A percentile compares a stretch with the other conserved stretches of the same genome.
Evolutionary conservation across 92 coral and sea anemone species (phyloP).

Genomic region (Parazoanthus swiftii): DNA sequence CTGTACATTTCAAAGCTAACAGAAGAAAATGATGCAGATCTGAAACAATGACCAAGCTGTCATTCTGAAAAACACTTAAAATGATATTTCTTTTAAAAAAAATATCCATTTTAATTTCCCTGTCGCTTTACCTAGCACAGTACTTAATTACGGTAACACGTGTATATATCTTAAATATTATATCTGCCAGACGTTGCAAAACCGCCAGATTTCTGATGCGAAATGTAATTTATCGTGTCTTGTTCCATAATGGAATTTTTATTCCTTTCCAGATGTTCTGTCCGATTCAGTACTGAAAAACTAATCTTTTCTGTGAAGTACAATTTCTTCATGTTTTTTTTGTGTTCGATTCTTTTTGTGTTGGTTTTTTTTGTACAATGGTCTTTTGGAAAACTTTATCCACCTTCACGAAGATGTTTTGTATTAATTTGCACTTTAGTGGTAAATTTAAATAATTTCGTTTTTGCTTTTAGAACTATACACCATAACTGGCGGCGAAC

Average conservation of each 20-base stretch:
- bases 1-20: neutral
- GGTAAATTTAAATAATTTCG: constrained; percentile 12
- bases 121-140: neutral
- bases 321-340: neutral
- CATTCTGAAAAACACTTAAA: neutral
- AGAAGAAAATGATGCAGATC: neutral
- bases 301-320: neutral
- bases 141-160: constrained; percentile 22
- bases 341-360: neutral
- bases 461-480: constrained; percentile 8
- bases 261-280: neutral
- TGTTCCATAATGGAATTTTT: neutral
- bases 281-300: neutral
- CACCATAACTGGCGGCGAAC: constrained; percentile 33
- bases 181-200: constrained; percentile 16
- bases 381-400: neutral
- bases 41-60: neutral
- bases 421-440: neutral
- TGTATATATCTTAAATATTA: constrained; percentile 7
- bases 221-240: constrained; percentile 1
- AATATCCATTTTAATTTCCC: constrained; percentile 23
- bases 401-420: neutral
- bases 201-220: constrained; percentile 20
- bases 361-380: neutral
- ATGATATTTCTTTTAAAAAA: constrained; percentile 2